A percentile compares a stretch with the other conserved stretches of the same genome.
These are phyloP conservation scores for Sanderia malayensis DNA, from an alignment of 30 jellyfish, hydroid and myxozoan species.

Conservation along the genomic window DNA sequence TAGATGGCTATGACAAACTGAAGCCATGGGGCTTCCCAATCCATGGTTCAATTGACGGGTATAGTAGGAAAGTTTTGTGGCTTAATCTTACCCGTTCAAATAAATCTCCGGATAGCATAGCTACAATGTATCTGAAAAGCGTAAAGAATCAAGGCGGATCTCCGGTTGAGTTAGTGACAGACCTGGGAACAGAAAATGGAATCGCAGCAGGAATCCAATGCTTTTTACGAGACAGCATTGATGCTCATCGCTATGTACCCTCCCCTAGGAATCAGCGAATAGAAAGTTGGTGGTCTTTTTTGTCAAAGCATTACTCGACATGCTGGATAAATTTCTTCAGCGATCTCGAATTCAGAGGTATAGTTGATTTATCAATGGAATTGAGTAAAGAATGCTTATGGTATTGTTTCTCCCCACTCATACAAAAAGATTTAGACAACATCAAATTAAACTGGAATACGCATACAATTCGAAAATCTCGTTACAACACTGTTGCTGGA, in stretches of 20 bases:
- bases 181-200: neutral
- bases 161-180: neutral
- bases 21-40: slow-evolving; percentile 9
- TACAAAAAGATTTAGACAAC: neutral
- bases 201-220: neutral
- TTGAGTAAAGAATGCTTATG: neutral
- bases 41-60: neutral
- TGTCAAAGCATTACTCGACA: neutral
- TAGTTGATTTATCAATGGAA: neutral
- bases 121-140: neutral
- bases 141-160: neutral
- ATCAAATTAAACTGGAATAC: neutral
- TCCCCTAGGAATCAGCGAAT: neutral
- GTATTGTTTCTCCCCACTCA: neutral
- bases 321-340: neutral
- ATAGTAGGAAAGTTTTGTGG: slow-evolving; percentile 11
- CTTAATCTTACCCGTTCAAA: slow-evolving; percentile 15
- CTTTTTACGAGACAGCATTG: neutral
- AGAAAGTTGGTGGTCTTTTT: neutral
- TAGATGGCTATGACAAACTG: slow-evolving; percentile 18
- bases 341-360: neutral
- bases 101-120: neutral
- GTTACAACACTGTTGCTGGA: neutral
- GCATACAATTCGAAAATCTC: neutral
- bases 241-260: neutral